Evolutionary conservation across 2,113 vertebrate species (phyloP).

Genomic region (Mormyrus iriodes): DNA sequence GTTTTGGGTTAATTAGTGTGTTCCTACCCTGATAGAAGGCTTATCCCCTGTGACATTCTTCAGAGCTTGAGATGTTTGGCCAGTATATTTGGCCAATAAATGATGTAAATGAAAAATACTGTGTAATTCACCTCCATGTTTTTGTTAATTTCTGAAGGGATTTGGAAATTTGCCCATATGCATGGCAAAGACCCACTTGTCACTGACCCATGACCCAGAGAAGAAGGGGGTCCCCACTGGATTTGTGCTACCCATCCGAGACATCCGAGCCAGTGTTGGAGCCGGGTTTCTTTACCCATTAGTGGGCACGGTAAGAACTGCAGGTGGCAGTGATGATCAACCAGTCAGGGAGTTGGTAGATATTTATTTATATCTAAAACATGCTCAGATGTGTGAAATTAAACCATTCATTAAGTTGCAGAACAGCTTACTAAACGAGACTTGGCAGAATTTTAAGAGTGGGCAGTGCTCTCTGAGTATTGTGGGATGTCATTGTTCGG

Average conservation of each 20-base stretch:
- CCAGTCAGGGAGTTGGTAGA: neutral
- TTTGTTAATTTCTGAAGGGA: constrained; percentile 59
- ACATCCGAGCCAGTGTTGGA: constrained; percentile 87
- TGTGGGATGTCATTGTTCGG: neutral
- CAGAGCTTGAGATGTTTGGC: neutral
- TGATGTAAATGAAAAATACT: neutral
- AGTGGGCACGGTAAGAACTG: constrained; percentile 79
- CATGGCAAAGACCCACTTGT: constrained; percentile 98
- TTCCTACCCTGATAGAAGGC: neutral
- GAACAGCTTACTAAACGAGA: neutral
- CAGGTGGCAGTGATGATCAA: neutral
- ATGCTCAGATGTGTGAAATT: neutral
- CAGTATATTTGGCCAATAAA: neutral
- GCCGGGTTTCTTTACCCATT: constrained; percentile 91
- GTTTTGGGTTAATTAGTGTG: neutral
- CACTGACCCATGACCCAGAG: constrained; percentile 89
- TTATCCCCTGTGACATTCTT: neutral
- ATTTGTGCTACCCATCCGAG: constrained; percentile 86
- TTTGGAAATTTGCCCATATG: constrained; percentile 88
- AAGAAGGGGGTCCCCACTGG: constrained; percentile 86
- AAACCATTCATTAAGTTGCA: neutral
- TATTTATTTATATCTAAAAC: neutral
- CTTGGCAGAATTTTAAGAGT: neutral
- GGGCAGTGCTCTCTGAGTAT: neutral
- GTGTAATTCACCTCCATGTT: neutral